Conservation (phyloP, 2,113 vertebrate species). For the Raja brachyura region DNA sequence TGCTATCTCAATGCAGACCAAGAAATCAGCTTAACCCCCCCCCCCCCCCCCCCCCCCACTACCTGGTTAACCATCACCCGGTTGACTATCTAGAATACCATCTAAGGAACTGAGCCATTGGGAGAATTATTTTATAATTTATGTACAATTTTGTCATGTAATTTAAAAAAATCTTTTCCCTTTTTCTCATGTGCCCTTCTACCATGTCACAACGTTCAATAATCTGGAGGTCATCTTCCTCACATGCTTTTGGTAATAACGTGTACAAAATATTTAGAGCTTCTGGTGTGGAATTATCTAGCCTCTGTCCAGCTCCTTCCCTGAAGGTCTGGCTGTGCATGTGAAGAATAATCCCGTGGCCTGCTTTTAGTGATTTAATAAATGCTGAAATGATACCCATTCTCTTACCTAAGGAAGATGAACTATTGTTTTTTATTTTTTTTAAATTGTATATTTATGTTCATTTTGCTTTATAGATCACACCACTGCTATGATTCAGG, state of each 20-base stretch:
- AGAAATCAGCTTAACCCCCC: not conserved
- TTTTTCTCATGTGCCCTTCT: not conserved
- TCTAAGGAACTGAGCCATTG: conserved; percentile 13
- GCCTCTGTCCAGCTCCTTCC: not conserved
- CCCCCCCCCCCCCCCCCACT: too few relatives aligned
- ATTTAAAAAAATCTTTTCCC: not conserved
- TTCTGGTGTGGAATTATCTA: not conserved
- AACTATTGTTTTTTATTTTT: not conserved
- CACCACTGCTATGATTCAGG: conserved; percentile 73
- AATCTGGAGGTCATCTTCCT: not conserved
- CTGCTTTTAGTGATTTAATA: not conserved
- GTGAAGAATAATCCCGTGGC: not conserved
- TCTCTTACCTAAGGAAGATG: not conserved
- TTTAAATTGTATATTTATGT: conserved; percentile 39
- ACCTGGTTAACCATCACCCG: too few relatives aligned
- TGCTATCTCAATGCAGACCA: not conserved
- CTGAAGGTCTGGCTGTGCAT: not conserved
- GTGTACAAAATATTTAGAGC: not conserved
- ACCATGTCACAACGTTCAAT: not conserved
- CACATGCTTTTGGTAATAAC: not conserved
- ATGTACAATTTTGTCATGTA: not conserved
- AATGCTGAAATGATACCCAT: not conserved
- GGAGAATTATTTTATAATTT: not conserved
- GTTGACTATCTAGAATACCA: too few relatives aligned
- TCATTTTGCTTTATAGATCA: conserved; percentile 65